Evolutionary conservation across 2,113 vertebrate genomes (phyloP).

Genomic region (Collichthys lucidus): DNA sequence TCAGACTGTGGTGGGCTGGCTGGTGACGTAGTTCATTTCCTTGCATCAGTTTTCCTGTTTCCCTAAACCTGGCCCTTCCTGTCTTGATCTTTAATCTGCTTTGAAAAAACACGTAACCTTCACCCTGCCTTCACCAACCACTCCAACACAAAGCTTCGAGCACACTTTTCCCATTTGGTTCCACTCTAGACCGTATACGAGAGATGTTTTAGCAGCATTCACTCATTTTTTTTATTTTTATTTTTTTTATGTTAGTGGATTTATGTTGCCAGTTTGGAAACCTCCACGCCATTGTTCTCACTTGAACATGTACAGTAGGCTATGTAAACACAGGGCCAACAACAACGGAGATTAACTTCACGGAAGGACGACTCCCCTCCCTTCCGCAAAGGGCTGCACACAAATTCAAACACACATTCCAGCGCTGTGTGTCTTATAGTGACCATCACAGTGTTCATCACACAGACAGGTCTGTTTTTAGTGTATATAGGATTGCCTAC

Average conservation of each 20-base stretch:
- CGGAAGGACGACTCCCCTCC: conserved; percentile 73
- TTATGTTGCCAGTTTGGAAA: conserved; percentile 46
- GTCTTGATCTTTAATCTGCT: conserved; percentile 81
- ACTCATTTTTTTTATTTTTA: not conserved
- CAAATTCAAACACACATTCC: conserved; percentile 59
- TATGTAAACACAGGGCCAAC: conserved; percentile 65
- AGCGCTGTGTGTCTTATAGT: conserved; percentile 25
- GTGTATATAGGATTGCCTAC: not conserved
- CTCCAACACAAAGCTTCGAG: not conserved
- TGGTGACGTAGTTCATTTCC: conserved; percentile 83
- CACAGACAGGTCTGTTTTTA: not conserved
- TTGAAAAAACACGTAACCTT: conserved; percentile 65
- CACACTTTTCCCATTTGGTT: not conserved
- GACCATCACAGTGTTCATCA: conserved; percentile 29
- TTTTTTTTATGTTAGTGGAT: not conserved
- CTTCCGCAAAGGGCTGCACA: conserved; percentile 66
- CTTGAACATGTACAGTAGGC: conserved; percentile 45
- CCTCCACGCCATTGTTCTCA: conserved; percentile 70
- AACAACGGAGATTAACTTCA: conserved; percentile 52
- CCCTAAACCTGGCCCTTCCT: conserved; percentile 87
- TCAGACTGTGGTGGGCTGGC: conserved; percentile 68
- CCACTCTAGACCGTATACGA: not conserved
- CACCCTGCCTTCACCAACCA: not conserved
- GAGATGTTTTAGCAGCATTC: not conserved
- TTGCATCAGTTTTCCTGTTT: conserved; percentile 87